Evolutionary conservation across 2,113 vertebrate genomes (phyloP), one percentile per base, ranked within the genome.

Genomic region (Cryptoleucopteryx plumbea): DNA sequence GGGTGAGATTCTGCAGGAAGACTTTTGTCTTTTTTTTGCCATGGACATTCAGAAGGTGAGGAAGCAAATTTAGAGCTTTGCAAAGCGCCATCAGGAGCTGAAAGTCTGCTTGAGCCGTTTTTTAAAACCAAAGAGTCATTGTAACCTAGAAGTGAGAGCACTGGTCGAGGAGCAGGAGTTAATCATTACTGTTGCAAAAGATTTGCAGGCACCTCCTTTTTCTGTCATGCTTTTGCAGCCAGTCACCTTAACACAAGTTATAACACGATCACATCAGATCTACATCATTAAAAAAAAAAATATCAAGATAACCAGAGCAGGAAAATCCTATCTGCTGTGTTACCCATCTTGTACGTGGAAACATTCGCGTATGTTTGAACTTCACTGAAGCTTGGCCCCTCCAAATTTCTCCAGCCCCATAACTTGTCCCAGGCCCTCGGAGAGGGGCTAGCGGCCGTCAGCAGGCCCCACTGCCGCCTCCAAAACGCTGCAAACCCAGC

Each of bases 401-500:
- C n/a, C 42, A 22, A 27, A 36, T 45, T 48, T 58, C 40, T 10
- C 36, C 91, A 75, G 52, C 42, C 38, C 71, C 47, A 14, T 26
- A 50, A 71, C 11, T 52, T 45, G 61, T 48, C 19, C 50, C 52
- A 77, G 38, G 38, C 25, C 34, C 16, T 13, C 43, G 18, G 61
- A 42, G 34, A n/a, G 29, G 52, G 13, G 11, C 32, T 16, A 11
- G 20, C 0, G 1, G 11, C 20, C 15, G 1, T 10, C 48, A 19
- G 29, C 4, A 2, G 32, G 27, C 32, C 29, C 70, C 58, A 29
- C 15, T 42, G 19, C 38, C 0, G 0, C 6, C 32, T 63, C n/a
- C 58, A 20, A 6, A n/a, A 7, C 0, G 0, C 10, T 19, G 43
- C 25, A 34, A 56, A 61, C 7, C 38, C 48, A 16, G 68, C 2